Evolutionary conservation across 2,113 vertebrate genomes (phyloP), one percentile per base, ranked within the genome.

Genomic region (Platichthys stellatus): DNA sequence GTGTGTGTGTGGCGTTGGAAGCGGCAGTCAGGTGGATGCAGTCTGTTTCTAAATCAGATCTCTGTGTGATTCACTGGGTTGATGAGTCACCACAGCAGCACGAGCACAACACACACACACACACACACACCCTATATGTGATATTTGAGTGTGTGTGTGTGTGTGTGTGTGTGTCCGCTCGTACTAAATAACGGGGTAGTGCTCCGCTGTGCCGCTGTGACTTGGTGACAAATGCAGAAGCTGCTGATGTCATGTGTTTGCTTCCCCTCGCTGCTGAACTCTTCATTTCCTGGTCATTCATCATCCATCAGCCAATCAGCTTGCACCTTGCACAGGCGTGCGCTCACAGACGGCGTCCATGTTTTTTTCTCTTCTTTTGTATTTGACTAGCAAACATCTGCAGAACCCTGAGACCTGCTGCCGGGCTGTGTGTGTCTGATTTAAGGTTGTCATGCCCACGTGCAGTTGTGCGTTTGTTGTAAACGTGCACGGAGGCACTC

Each of bases 31-130:
- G 81, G 78, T 86, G 78, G 70, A 83, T 76, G 72, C 69, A 64
- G 76, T 82, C 78, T 82, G 83, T 83, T 88, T 88, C 83, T 85
- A 87, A 87, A 85, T 87, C 84, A 84, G 78, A 88, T 84, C 72
- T 78, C 59, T 73, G 66, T 85, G 83, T 31, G 31, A 91, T 87
- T 86, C 89, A 86, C 70, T 72, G 71, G 49, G 79, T 70, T 89
- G 85, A 90, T 92, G 88, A 92, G 85, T 91, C 91, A 92, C 86
- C 75, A 72, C 85, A 86, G 85, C 82, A 85, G 77, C 83, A 88
- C 26, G 26, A 76, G 71, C 67, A 71, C 69, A 86, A 70, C 63
- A 74, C 71, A 63, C 62, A 80, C 69, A 40, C n/a, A 23, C 24
- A 24, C 24, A 24, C 65, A 51, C 62, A 23, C 65, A 53, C 53